Evolutionary conservation across 2,113 vertebrate genomes (phyloP), one percentile per base, ranked within the genome.

Genomic region (Lates calcarifer): DNA sequence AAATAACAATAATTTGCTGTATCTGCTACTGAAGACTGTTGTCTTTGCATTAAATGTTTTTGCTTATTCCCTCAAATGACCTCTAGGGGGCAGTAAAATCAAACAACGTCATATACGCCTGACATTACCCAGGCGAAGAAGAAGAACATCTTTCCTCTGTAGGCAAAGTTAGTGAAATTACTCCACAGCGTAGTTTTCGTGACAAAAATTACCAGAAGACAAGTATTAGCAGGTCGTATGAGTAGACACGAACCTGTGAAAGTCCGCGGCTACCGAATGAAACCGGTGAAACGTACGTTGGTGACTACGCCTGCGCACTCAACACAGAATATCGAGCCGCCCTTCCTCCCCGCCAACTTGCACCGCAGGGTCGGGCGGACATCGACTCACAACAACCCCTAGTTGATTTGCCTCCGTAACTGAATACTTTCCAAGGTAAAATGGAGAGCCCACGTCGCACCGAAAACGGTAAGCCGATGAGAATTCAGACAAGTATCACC

Each of bases 361-460:
- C 79, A 68, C 85, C 84, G 90, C 88, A 91, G 91, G 88, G 81
- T 84, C 79, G 88, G 63, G 76, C 89, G 65, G 85, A 89, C 83
- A 43, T 84, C 47, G 74, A 86, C 74, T 87, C 77, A 76, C 76
- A 90, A 85, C 92, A 62, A 73, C 84, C 87, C 88, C 28, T 65
- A 85, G 29, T 81, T 66, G 0, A 22, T 79, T 45, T 65, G 0
- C 53, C 6, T 8, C 0, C 5, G 22, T 5, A 14, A 10, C 47
- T 22, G 33, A 29, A 5, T 0, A 26, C 13, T 71, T 62, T 57
- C 43, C 8, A 5, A 6, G 6, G 22, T 13, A 58, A 55, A 20
- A 94, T 94, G 93, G 89, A 91, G 41, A 89, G 55, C 3, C 56
- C 62, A 1, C 70, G 58, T 14, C 49, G 18, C 29, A 2, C 2